Evolutionary conservation across 1,140 invertebrate species (phyloP).

Genomic region (Lepidotrigona ventralis): DNA sequence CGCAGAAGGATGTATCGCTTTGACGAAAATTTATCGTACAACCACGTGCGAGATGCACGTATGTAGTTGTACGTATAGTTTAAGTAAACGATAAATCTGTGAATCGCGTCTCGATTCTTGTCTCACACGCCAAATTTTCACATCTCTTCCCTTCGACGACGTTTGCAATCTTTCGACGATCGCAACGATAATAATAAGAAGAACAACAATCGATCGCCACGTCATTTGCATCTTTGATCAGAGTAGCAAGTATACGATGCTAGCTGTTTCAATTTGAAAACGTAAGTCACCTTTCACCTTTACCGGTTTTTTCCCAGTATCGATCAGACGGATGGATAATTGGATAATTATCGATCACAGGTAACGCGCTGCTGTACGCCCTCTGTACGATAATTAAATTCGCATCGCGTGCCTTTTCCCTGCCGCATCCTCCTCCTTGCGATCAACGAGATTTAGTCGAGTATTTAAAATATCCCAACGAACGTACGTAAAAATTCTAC

Average conservation of each 20-base stretch:
- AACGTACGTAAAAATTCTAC: background rate
- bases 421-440: no score
- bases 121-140: background rate
- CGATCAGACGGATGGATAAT: background rate
- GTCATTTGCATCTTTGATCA: background rate
- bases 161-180: background rate
- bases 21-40: slow-evolving; percentile 29
- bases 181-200: rapidly evolving
- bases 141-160: no score
- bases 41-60: slow-evolving; percentile 11
- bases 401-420: background rate
- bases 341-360: background rate
- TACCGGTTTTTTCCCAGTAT: background rate
- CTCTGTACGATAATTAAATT: background rate
- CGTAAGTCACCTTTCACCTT: no score
- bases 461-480: background rate
- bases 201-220: background rate
- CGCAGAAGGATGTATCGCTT: slow-evolving; percentile 9
- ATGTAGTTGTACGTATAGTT: slow-evolving; percentile 25
- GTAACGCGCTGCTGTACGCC: background rate
- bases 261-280: background rate
- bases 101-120: background rate
- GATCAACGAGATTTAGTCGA: background rate
- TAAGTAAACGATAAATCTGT: slow-evolving; percentile 40
- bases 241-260: background rate